Conservation (phyloP, 2,797 vertebrate species). For the Euthynnus affinis region DNA sequence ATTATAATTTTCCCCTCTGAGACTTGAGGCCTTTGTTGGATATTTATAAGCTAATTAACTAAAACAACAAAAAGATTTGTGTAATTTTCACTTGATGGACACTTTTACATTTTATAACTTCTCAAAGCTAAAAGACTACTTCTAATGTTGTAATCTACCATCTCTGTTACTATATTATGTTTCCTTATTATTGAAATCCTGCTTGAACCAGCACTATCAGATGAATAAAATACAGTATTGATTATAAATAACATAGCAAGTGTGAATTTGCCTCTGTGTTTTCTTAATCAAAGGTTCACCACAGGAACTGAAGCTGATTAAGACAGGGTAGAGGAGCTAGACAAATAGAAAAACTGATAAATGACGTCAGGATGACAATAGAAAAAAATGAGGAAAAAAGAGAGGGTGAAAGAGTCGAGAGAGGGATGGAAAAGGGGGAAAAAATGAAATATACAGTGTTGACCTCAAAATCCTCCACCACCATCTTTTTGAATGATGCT, state of each 20-base stretch:
- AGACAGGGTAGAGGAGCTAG: conserved; percentile 24
- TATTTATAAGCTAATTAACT: conserved; percentile 48
- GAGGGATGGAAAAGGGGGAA: conserved; percentile 14
- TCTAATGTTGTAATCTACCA: background rate
- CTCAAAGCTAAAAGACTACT: background rate
- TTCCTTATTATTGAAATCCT: background rate
- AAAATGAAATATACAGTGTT: conserved; percentile 39
- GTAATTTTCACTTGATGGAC: conserved; percentile 4
- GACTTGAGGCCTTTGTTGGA: conserved; percentile 37
- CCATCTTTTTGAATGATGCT: conserved; percentile 64
- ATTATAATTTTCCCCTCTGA: conserved; percentile 38
- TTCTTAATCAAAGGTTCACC: conserved; percentile 46
- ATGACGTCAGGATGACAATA: conserved; percentile 16
- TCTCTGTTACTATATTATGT: background rate
- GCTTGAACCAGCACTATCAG: conserved; percentile 6
- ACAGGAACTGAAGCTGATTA: conserved; percentile 30
- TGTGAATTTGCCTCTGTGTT: conserved; percentile 45
- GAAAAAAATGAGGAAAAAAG: conserved; percentile 10
- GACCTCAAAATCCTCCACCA: conserved; percentile 59
- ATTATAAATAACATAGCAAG: background rate
- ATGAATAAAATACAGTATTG: conserved; percentile 6
- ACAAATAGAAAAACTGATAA: conserved; percentile 28
- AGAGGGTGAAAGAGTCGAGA: conserved; percentile 14
- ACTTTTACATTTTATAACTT: background rate
- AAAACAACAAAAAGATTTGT: conserved; percentile 20